Conservation (phyloP, 2,113 vertebrate genomes). For the Callaeas wilsoni region DNA sequence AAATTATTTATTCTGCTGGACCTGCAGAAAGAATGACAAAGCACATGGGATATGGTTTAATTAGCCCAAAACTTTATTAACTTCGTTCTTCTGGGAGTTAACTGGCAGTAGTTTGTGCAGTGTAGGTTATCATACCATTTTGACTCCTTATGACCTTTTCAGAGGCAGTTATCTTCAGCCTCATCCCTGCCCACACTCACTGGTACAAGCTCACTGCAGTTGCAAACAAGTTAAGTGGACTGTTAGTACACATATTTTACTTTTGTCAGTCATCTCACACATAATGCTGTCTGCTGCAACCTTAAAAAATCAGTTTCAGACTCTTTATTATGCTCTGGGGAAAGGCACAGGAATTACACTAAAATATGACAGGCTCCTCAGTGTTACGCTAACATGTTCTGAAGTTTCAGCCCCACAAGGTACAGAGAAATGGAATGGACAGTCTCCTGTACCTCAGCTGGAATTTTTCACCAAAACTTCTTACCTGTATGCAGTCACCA, state of each 20-base stretch:
- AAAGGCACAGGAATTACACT: not conserved
- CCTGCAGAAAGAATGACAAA: not conserved
- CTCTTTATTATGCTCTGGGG: not conserved
- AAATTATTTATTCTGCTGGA: conserved; percentile 16
- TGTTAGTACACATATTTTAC: not conserved
- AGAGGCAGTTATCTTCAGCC: not conserved
- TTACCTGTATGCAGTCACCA: not conserved
- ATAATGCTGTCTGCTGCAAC: not conserved
- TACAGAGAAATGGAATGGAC: not conserved
- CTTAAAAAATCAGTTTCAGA: not conserved
- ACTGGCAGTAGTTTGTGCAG: not conserved
- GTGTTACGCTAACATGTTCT: not conserved
- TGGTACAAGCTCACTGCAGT: not conserved
- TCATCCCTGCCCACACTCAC: not conserved
- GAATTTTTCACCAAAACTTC: not conserved
- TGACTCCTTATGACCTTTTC: not conserved
- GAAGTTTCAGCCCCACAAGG: not conserved
- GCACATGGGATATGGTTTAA: conserved; percentile 18
- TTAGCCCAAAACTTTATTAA: conserved; percentile 41
- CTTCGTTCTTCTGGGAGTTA: not conserved
- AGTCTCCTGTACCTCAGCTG: not conserved
- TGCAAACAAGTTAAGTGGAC: not conserved
- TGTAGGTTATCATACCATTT: not conserved
- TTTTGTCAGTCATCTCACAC: not conserved
- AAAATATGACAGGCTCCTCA: not conserved